phyloP scores from a whole-genome alignment of 2,113 vertebrate species.

The Tupaia chinensis region DNA sequence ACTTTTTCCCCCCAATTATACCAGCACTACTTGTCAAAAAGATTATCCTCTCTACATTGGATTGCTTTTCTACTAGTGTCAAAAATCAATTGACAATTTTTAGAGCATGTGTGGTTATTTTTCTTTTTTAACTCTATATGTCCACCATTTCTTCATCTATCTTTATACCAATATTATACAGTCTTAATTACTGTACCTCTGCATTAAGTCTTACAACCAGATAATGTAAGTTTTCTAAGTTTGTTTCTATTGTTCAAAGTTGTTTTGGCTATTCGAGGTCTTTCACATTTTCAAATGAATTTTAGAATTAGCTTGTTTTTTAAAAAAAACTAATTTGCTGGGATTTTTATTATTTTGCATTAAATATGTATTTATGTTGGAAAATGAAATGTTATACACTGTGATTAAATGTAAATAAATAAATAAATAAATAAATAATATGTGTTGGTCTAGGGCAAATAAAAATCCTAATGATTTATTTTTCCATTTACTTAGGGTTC shows the following conservation, averaged over 20 bases:
- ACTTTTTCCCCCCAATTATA: not conserved
- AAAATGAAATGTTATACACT: no score
- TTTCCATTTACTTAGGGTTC: not conserved
- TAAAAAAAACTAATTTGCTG: not conserved
- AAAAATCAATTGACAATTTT: not conserved
- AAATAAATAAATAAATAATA: not conserved
- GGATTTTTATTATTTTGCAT: conserved; percentile 12
- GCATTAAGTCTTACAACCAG: not conserved
- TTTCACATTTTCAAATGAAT: not conserved
- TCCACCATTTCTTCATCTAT: not conserved
- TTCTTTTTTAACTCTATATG: not conserved
- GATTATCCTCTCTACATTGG: not conserved
- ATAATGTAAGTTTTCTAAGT: not conserved
- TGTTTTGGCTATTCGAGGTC: not conserved
- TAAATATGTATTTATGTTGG: not conserved
- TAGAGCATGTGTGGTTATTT: not conserved
- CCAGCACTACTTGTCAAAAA: not conserved
- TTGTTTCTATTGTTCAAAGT: not conserved
- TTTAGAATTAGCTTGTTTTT: not conserved
- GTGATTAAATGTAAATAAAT: no score
- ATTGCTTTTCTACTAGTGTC: not conserved
- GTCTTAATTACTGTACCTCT: not conserved
- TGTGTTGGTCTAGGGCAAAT: not conserved
- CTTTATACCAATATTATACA: not conserved
- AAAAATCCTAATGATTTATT: not conserved